A percentile compares a stretch with the other conserved stretches of the same genome.
Evolutionary conservation across 2,797 vertebrate genomes (phyloP).

Genomic region (Clamator glandarius): DNA sequence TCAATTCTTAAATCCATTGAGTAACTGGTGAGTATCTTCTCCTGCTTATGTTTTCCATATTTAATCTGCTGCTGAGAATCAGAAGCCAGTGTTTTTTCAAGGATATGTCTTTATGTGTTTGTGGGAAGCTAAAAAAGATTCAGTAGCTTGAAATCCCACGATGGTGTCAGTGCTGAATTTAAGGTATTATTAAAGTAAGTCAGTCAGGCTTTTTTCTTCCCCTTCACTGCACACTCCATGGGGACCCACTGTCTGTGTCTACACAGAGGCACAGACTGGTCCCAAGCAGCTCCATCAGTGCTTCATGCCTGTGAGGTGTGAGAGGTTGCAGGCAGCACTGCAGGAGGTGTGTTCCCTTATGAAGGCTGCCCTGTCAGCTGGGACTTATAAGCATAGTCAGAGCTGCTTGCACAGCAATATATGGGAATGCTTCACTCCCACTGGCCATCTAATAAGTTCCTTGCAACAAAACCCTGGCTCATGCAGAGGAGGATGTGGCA

Average conservation of each 20-base stretch:
- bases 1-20: neutral
- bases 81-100: neutral
- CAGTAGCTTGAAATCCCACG: neutral
- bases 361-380: neutral
- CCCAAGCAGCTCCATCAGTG: neutral
- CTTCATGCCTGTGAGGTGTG: no score
- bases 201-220: neutral
- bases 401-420: neutral
- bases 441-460: neutral
- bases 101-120: neutral
- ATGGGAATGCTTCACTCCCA: neutral
- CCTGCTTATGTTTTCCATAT: neutral
- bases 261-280: neutral
- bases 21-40: neutral
- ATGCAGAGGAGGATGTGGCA: neutral
- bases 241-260: accelerated
- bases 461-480: neutral
- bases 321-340: no score
- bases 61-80: neutral
- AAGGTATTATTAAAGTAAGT: neutral
- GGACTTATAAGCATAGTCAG: neutral
- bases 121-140: neutral
- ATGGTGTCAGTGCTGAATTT: neutral
- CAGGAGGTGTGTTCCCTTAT: no score
- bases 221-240: neutral